Base-by-base conservation (phyloP, 1,140 invertebrate species). In the Wiebesia pumilae region DNA sequence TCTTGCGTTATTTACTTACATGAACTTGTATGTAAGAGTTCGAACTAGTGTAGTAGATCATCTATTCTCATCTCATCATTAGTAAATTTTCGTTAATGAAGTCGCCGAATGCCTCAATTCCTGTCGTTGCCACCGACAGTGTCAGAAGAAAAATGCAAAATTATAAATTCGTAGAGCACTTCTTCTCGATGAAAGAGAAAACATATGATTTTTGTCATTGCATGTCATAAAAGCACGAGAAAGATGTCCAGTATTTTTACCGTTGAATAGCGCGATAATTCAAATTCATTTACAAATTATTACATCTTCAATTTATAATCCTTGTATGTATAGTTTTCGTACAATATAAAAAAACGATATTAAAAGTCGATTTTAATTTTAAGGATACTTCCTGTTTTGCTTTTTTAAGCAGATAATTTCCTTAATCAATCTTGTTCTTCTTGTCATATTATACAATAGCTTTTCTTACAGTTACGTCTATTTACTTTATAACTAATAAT, bases 31-130 rank as follows among this genome's bases (percentile, higher is more conserved):
- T 35, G 4, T 19, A 7, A 14, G 9, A 19, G 33, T 67, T 75
- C 69, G 24, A 21, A 38, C 87, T 90, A 89, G 89, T 85, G 88
- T 75, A 88, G 80, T 85, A 82, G 88, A 90, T 92, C 90, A 91
- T 89, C 90, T 91, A 90, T 90, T 91, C 89, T 89, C 81, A 89
- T 84, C 89, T 88, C 83, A 84, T 84, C 33, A 33, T n/a, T 79
- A 40, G 47, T 19, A 30, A 7, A 69, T 47, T 24, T 33, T 38
- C 38, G 19, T 19, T 35, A 58, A 4, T 16, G 10, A 35, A 79
- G 27, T 19, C 2, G 19, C 19, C 6, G 33, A 3, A n/a, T 12
- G 24, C 27, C 14, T 62, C 3, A 62, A 1, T 75, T 21, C n/a
- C 12, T 24, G 16, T 38, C 21, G 30, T 78, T 54, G 21, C 43